Evolutionary conservation across 2,113 vertebrate genomes (phyloP).

Genomic region (Xyliphius kryptos): DNA sequence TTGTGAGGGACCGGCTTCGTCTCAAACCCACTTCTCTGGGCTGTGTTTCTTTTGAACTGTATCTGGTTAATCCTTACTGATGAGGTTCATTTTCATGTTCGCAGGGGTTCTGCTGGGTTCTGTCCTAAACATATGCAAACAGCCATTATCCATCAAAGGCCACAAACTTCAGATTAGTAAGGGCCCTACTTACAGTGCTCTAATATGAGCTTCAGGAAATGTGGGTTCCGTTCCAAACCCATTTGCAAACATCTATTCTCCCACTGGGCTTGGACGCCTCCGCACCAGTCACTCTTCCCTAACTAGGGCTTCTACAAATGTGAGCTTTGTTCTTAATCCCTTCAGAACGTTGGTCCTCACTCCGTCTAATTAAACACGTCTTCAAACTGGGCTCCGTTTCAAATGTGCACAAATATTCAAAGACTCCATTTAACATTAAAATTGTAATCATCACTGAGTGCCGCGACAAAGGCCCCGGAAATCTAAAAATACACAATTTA

Average conservation of each 20-base stretch:
- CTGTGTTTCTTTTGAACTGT: too few relatives aligned
- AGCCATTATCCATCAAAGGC: not conserved
- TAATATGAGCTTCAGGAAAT: constrained; percentile 11
- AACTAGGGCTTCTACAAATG: not conserved
- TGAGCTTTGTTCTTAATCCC: not conserved
- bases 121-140: not conserved
- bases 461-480: too few relatives aligned
- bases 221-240: not conserved
- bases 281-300: not conserved
- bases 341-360: not conserved
- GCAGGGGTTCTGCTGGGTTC: not conserved
- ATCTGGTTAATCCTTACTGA: too few relatives aligned
- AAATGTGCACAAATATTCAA: not conserved
- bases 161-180: not conserved
- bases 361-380: constrained; percentile 13
- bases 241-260: not conserved
- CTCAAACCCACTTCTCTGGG: too few relatives aligned
- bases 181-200: constrained; percentile 1
- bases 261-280: not conserved
- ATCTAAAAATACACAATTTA: too few relatives aligned
- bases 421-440: not conserved
- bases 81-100: too few relatives aligned
- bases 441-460: not conserved
- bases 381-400: not conserved
- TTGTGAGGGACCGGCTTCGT: too few relatives aligned